Evolutionary conservation across 1,140 invertebrate genomes (phyloP).

Genomic region (Drosophila pseudoananassae): DNA sequence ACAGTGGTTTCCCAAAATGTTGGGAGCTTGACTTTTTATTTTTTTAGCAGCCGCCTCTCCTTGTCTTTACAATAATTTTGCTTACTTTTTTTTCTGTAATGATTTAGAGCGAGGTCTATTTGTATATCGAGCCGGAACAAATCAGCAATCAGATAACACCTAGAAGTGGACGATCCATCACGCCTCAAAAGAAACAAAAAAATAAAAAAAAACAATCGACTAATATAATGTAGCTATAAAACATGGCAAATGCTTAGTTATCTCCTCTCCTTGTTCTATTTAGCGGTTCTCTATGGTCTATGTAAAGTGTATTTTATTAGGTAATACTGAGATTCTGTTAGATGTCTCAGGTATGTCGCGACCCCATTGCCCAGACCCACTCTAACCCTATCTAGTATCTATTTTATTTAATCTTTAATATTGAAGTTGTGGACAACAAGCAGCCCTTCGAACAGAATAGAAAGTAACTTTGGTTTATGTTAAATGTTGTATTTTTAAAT

Average conservation of each 20-base stretch:
- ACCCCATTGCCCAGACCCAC: slow-evolving; percentile 27
- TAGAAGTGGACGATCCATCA: slow-evolving; percentile 37
- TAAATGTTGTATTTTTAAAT: slow-evolving; percentile 30
- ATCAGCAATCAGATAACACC: slow-evolving; percentile 17
- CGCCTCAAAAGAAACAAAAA: not conserved
- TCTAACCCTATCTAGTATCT: slow-evolving; percentile 44
- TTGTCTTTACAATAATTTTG: slow-evolving; percentile 47
- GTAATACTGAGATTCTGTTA: slow-evolving; percentile 80
- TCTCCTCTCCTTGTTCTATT: slow-evolving; percentile 16
- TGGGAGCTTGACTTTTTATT: slow-evolving; percentile 31
- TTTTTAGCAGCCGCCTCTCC: slow-evolving; percentile 41
- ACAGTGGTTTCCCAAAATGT: slow-evolving; percentile 29
- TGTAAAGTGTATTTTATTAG: slow-evolving; percentile 56
- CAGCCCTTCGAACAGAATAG: slow-evolving; percentile 37
- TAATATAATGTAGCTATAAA: slow-evolving; percentile 20
- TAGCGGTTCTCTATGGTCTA: slow-evolving; percentile 22
- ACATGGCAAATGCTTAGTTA: slow-evolving; percentile 42
- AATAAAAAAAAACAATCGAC: not conserved
- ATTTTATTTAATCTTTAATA: slow-evolving; percentile 54
- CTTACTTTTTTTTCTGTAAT: slow-evolving; percentile 13
- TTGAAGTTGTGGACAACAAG: slow-evolving; percentile 53
- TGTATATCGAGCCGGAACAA: slow-evolving; percentile 19
- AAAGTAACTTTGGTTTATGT: slow-evolving; percentile 59
- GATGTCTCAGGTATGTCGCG: slow-evolving; percentile 62
- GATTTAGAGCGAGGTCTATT: slow-evolving; percentile 33